Evolutionary conservation across 1,140 invertebrate genomes (phyloP), one percentile per base, ranked within the genome.

Genomic region (Stegodyphus mimosarum): DNA sequence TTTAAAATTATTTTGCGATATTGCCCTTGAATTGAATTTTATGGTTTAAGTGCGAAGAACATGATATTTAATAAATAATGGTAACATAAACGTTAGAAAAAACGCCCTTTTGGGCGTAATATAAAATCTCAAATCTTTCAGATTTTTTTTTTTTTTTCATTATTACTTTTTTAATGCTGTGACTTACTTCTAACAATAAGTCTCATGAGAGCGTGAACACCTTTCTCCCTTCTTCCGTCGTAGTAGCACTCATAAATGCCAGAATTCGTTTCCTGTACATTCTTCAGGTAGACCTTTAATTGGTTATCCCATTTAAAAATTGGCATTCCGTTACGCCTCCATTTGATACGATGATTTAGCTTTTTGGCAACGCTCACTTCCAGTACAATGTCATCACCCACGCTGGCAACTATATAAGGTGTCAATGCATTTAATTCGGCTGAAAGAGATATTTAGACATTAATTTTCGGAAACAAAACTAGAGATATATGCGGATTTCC

Each of bases 181-280:
- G 6, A 52, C 55, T 71, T 75, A 86, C 87, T 69, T 86, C 87
- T 63, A 5, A 87, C 80, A 79, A 87, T 64, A 6, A 87, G 60
- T 70, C 87, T 69, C 70, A 80, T 70, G 0, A 87, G 67, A 13
- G 86, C 87, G 70, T 87, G 87, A 2, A 78, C 55, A 7, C 86
- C 79, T 48, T 77, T 52, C 11, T 64, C 55, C 33, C 87, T 66
- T 13, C 79, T 70, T 0, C 81, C 83, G 7, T 87, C 87, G 15
- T 77, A 87, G 50, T 72, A 87, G 10, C 73, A 83, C 53, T 87
- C 87, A 13, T 87, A 87, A 13, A 87, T 79, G 4, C 87, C 87
- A 2, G 64, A 50, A 71, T 87, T 67, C 13, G 52, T 50, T 6
- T n/a, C 7, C 13, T 60, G 9, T 6, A 81, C 78, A 10, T 80